Percentiles rank a stretch among this genome's conserved stretches.
Evolutionary conservation across 2,797 vertebrate genomes (phyloP).

Genomic region (Mormyrus hasselquistii): DNA sequence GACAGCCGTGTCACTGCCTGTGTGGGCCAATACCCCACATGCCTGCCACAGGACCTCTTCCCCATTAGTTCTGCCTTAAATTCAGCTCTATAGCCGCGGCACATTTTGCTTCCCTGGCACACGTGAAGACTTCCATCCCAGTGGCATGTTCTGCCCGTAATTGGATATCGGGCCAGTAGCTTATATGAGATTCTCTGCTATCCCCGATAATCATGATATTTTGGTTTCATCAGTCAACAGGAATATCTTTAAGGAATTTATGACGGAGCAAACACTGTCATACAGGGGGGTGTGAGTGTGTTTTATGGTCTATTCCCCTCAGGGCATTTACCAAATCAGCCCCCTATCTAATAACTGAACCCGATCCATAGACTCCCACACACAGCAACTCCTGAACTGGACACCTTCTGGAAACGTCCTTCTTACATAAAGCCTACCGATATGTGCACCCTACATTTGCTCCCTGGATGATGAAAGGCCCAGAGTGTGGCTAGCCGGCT

Average conservation of each 20-base stretch:
- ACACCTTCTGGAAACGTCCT: background rate
- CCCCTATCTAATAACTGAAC: background rate
- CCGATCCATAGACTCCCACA: background rate
- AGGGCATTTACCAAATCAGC: too few species aligned
- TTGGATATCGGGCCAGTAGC: background rate
- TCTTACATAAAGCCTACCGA: background rate
- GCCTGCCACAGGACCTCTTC: background rate
- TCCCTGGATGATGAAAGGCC: background rate
- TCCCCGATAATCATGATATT: background rate
- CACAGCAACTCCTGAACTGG: background rate
- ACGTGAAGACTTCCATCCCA: background rate
- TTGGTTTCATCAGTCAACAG: background rate
- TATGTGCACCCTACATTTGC: background rate
- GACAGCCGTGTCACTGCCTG: background rate
- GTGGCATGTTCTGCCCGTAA: background rate
- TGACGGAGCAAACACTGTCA: background rate
- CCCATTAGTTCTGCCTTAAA: background rate
- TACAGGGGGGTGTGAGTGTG: background rate
- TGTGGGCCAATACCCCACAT: background rate
- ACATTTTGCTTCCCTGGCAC: background rate
- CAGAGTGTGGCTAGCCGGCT: background rate
- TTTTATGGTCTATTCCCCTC: background rate
- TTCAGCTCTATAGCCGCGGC: background rate
- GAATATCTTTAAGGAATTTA: background rate
- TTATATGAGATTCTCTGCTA: background rate